Evolutionary conservation across 2,113 vertebrate genomes (phyloP), one percentile per base, ranked within the genome.

Genomic region (Pollimyrus isidori): DNA sequence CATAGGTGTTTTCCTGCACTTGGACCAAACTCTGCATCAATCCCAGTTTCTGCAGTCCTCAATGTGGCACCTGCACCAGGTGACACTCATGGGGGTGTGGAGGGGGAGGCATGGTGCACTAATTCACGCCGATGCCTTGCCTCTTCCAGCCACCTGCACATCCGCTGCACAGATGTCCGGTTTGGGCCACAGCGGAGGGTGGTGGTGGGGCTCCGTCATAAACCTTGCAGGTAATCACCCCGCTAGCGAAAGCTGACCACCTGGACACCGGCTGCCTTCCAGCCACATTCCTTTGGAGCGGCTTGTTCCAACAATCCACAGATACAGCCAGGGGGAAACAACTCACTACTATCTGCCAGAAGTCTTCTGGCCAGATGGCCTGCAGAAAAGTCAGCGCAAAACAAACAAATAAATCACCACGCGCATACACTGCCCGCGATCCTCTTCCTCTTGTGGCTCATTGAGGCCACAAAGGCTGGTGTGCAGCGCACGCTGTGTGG

Each of bases 401-500:
- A 84, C 56, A 84, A 84, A 89, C 88, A 83, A 89, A 80, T 89
- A 53, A 89, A 82, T 53, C 49, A 56, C n/a, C 19, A 84, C 7
- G 21, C 49, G 15, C 48, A 11, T 53, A 48, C 76, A 23, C 50
- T 21, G 69, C 1, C 85, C 87, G 30, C 26, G 9, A 6, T n/a
- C 26, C 42, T 53, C 49, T 62, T n/a, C 19, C 30, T n/a, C 30
- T 4, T 19, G 7, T n/a, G 35, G 42, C 52, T 4, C 42, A 46
- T 56, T 4, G 17, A 7, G 35, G 52, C 17, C 49, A 39, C 50
- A 21, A 7, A 42, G 73, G 49, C 13, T 19, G 7, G 35, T 10
- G 2, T 2, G 3, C 5, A 15, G 76, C 5, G 39, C 30, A n/a
- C 50, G 4, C 48, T 53, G 26, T 0, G 26, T 11, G 30, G 48